phyloP scores from a whole-genome alignment of 92 coral and sea anemone species.

The Siderastrea siderea region DNA sequence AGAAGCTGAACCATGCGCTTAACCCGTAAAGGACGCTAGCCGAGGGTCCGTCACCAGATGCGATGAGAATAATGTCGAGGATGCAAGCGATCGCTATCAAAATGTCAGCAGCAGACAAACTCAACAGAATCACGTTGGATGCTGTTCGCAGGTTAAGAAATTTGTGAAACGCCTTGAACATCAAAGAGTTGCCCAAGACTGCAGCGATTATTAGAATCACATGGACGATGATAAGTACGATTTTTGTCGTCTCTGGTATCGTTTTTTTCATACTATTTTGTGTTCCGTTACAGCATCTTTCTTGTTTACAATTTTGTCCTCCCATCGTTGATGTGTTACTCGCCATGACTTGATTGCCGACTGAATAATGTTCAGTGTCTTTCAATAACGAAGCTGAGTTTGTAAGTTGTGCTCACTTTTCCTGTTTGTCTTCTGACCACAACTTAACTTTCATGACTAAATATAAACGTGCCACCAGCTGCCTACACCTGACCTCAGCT shows the following conservation, averaged over 20 bases:
- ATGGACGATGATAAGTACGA: neutral
- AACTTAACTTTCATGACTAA: too few relatives aligned
- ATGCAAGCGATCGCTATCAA: slow-evolving; percentile 20
- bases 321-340: too few relatives aligned
- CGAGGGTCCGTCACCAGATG: too few relatives aligned
- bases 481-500: too few relatives aligned
- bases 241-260: neutral
- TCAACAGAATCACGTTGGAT: slow-evolving; percentile 46
- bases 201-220: neutral
- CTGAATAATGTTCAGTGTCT: too few relatives aligned
- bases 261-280: neutral
- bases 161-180: slow-evolving; percentile 30
- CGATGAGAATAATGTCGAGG: neutral
- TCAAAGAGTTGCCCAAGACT: neutral
- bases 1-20: neutral
- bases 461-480: too few relatives aligned
- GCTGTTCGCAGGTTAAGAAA: slow-evolving; percentile 38
- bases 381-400: too few relatives aligned
- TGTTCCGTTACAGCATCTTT: too few relatives aligned
- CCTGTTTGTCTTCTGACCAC: too few relatives aligned
- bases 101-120: slow-evolving; percentile 44
- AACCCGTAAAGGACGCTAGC: neutral
- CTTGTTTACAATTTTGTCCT: too few relatives aligned
- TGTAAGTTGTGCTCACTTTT: too few relatives aligned
- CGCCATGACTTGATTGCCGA: too few relatives aligned